These are phyloP conservation scores for Patella depressa DNA, from an alignment of 2,888 invertebrate species.

Conservation along the genomic window DNA sequence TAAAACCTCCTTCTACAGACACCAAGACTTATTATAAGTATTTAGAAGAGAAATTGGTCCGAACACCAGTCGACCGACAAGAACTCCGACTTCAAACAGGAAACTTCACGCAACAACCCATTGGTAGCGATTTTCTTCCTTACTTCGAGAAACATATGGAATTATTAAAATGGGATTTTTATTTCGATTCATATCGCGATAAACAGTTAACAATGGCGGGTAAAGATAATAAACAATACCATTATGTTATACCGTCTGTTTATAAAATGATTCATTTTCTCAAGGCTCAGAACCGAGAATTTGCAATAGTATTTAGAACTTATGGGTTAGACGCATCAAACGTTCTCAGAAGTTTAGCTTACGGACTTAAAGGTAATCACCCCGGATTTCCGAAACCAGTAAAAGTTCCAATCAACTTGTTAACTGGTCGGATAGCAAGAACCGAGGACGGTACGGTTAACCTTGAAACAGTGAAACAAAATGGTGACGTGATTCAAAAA, in stretches of 20 bases:
- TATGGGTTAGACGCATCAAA: conserved; percentile 68
- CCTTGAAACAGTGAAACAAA: conserved; percentile 39
- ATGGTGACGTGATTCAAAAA: conserved; percentile 23
- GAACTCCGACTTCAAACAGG: conserved; percentile 63
- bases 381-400: conserved; percentile 55
- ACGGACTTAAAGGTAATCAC: conserved; percentile 61
- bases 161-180: conserved; percentile 57
- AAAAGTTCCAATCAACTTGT: conserved; percentile 47
- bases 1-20: conserved; percentile 52
- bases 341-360: conserved; percentile 55
- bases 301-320: conserved; percentile 66
- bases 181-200: conserved; percentile 31
- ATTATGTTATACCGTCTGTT: conserved; percentile 68
- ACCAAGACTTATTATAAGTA: conserved; percentile 66
- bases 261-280: conserved; percentile 63
- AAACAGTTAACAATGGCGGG: conserved; percentile 56
- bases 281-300: conserved; percentile 55
- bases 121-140: conserved; percentile 57
- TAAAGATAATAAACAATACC: conserved; percentile 61
- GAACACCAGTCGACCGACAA: conserved; percentile 60
- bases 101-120: conserved; percentile 61
- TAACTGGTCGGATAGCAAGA: conserved; percentile 54
- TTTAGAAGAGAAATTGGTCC: conserved; percentile 63
- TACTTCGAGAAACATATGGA: conserved; percentile 62
- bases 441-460: conserved; percentile 39